phyloP scores from a whole-genome alignment of 2,113 vertebrate genomes.

The Xenopus tropicalis region UCB_Xtro_10.0 CM004443.2:157843001-157843500 shows the following conservation, averaged over 20 bases:
- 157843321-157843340: too few relatives aligned
- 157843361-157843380: too few relatives aligned
- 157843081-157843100: slow-evolving; percentile 13
- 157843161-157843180: slow-evolving; percentile 4
- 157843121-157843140: slow-evolving; percentile 39
- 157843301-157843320: background rate
- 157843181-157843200: background rate
- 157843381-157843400: background rate
- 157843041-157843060: slow-evolving; percentile 40
- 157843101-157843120: slow-evolving; percentile 18
- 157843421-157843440: background rate
- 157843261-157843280: too few relatives aligned
- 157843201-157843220: background rate
- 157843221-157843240: too few relatives aligned
- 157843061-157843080: slow-evolving; percentile 38
- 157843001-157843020: slow-evolving; percentile 28
- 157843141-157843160: slow-evolving; percentile 15
- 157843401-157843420: background rate
- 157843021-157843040: slow-evolving; percentile 40
- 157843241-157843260: too few relatives aligned
- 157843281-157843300: too few relatives aligned
- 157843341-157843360: too few relatives aligned
- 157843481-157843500: slow-evolving; percentile 27
- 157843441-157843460: background rate
- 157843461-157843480: background rate